Evolutionary conservation across 1,140 invertebrate genomes (phyloP), one percentile per base, ranked within the genome.

Genomic region (Drosophila mauritiana): DNA sequence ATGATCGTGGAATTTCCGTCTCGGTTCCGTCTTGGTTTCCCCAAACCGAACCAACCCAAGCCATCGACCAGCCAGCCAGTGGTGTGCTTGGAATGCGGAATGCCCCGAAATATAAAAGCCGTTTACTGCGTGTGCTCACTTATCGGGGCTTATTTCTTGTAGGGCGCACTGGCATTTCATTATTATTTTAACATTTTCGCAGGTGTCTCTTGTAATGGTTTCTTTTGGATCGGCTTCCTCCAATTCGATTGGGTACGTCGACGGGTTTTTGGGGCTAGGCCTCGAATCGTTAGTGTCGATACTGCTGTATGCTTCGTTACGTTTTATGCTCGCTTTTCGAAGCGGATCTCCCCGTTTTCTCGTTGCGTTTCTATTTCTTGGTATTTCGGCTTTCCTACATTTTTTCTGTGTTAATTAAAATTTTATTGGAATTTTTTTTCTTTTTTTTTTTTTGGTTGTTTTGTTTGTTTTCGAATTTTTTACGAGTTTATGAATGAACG

Each of bases 141-240:
- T 86, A 80, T 56, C 67, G 42, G 43, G 81, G 78, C 85, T 85
- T 78, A 85, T 85, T 85, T 85, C 57, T 81, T 86, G 63, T 81
- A 73, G 62, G 67, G 48, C 81, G 74, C 82, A 70, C 49, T 67
- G 78, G 74, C 64, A 78, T 85, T 86, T 85, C 55, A 58, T 75
- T 75, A 75, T 76, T 76, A 67, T 76, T 75, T 75, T 34, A 57
- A 40, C 57, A 63, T 73, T 73, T 81, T 77, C 57, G 64, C 82
- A 80, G 82, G 82, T 85, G 82, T 86, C 82, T 74, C 62, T 67
- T 78, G 78, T 85, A 85, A 85, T 85, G 78, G 63, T 65, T 48
- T 49, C 42, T 65, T 56, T 70, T 34, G 31, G 45, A 37, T 69
- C 58, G 68, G 25, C 37, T 36, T 61, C 15, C 45, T 37, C 45